Evolutionary conservation across 2,888 invertebrate genomes (phyloP).

Genomic region (Pterostichus madidus): DNA sequence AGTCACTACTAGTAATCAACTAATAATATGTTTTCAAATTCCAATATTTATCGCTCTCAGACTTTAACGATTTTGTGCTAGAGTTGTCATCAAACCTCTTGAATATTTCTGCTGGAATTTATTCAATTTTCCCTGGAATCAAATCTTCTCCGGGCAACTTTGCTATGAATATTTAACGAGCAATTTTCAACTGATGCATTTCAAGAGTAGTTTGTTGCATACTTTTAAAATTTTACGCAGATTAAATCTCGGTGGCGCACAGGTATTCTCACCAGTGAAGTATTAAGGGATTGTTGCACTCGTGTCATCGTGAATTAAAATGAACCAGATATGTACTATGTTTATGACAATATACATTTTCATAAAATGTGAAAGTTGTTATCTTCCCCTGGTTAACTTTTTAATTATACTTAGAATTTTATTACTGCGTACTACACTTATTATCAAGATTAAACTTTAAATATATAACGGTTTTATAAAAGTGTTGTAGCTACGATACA

Average conservation of each 20-base stretch:
- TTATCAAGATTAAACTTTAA: neutral
- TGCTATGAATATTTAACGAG: constrained; percentile 33
- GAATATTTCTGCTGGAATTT: constrained; percentile 7
- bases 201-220: constrained; percentile 30
- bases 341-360: constrained; percentile 3
- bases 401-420: constrained; percentile 12
- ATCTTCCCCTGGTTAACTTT: constrained; percentile 5
- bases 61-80: neutral
- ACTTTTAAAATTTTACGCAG: constrained; percentile 27
- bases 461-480: neutral
- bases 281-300: constrained; percentile 14
- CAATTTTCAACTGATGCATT: constrained; percentile 35
- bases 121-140: constrained; percentile 18
- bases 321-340: neutral
- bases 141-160: neutral
- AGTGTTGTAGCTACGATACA: neutral
- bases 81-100: neutral
- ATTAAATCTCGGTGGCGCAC: constrained; percentile 37
- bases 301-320: constrained; percentile 16
- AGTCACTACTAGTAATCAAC: too few species aligned
- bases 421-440: constrained; percentile 1
- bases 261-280: constrained; percentile 2
- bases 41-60: too few species aligned
- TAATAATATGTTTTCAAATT: too few species aligned
- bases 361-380: constrained; percentile 4